Percentiles rank a stretch among this genome's conserved stretches.
Evolutionary conservation across 2,888 invertebrate species (phyloP).

Genomic region (Phragmatobia fuliginosa): DNA sequence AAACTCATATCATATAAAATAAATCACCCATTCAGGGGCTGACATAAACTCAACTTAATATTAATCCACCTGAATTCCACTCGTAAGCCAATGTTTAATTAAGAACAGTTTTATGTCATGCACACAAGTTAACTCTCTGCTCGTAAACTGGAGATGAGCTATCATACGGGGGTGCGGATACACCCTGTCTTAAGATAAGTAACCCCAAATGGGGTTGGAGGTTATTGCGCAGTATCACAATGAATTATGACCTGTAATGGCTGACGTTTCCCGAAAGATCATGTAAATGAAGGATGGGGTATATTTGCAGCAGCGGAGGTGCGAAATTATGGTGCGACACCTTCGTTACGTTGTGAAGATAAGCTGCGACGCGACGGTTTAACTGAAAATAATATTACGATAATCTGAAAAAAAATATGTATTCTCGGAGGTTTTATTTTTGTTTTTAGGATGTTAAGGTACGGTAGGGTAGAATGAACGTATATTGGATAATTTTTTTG

Average conservation of each 20-base stretch:
- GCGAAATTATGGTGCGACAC: conserved; percentile 12
- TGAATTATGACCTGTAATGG: conserved; percentile 46
- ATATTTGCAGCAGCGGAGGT: conserved; percentile 16
- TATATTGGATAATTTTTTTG: background rate
- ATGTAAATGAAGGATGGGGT: conserved; percentile 26
- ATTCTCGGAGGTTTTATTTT: background rate
- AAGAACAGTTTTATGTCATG: conserved; percentile 46
- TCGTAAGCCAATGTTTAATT: conserved; percentile 48
- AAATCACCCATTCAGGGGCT: background rate
- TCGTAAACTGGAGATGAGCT: conserved; percentile 29
- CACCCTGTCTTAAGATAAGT: conserved; percentile 53
- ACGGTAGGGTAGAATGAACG: background rate
- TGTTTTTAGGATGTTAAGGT: background rate
- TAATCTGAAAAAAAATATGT: background rate
- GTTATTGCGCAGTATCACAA: conserved; percentile 50
- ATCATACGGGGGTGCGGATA: conserved; percentile 25
- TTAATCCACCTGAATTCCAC: conserved; percentile 17
- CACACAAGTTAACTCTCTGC: conserved; percentile 18
- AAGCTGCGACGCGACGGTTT: background rate
- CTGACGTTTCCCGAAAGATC: conserved; percentile 27
- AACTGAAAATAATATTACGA: background rate
- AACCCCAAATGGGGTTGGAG: conserved; percentile 50
- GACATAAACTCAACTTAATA: conserved; percentile 13
- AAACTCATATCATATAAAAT: background rate
- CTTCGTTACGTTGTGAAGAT: conserved; percentile 8